Percentiles rank a stretch among this genome's conserved stretches.
These are phyloP conservation scores for Eristalis arbustorum DNA, from an alignment of 2,888 invertebrate species.

Conservation along the genomic window DNA sequence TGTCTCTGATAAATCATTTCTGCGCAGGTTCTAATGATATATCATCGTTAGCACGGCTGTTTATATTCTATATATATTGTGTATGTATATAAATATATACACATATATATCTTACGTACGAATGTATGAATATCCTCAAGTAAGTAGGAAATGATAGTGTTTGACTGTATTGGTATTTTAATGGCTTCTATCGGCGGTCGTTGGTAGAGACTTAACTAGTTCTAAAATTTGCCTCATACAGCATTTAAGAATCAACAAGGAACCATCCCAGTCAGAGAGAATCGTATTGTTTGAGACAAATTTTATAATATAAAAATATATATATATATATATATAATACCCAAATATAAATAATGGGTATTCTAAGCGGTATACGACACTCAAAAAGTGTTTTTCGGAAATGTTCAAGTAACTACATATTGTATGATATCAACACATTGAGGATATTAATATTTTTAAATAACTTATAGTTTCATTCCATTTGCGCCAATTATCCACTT, in stretches of 20 bases:
- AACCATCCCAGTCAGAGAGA: not conserved
- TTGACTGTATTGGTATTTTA: not conserved
- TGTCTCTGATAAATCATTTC: too few relatives aligned
- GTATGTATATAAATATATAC: not conserved
- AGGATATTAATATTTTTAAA: not conserved
- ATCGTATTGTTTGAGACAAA: not conserved
- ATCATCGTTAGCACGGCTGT: too few relatives aligned
- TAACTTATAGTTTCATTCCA: not conserved
- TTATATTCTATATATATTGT: not conserved
- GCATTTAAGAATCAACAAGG: not conserved
- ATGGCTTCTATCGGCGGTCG: not conserved
- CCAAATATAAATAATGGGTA: not conserved
- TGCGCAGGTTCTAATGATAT: too few relatives aligned
- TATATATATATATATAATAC: too few relatives aligned
- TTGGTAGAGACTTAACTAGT: not conserved
- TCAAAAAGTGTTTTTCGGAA: not conserved
- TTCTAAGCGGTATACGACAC: not conserved
- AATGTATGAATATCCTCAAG: not conserved
- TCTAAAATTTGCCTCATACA: not conserved
- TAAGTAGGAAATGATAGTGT: not conserved
- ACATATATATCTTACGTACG: too few relatives aligned
- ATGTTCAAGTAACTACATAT: not conserved
- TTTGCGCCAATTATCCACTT: not conserved
- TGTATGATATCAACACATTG: not conserved
- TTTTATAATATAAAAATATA: too few relatives aligned